These are phyloP conservation scores for Drosophila affinis DNA, from an alignment of 2,888 invertebrate genomes.

Conservation along the genomic window DNA sequence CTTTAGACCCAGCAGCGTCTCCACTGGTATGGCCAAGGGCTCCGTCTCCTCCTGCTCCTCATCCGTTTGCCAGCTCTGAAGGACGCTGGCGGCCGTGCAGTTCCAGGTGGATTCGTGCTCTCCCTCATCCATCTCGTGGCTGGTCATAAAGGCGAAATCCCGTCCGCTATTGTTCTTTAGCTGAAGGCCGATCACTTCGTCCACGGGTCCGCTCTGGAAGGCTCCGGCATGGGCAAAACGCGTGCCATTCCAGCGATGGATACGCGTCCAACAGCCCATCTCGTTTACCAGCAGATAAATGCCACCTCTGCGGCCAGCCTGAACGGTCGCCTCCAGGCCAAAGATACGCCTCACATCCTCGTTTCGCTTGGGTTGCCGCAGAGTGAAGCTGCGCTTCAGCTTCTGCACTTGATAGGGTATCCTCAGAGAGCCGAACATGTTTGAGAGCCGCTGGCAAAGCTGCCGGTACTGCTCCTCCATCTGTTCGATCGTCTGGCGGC, in stretches of 20 bases:
- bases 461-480: conserved; percentile 38
- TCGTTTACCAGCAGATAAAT: conserved; percentile 78
- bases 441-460: conserved; percentile 60
- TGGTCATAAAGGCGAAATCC: conserved; percentile 83
- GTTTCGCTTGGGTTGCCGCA: conserved; percentile 31
- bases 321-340: conserved; percentile 25
- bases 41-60: conserved; percentile 22
- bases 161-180: conserved; percentile 46
- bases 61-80: conserved; percentile 70
- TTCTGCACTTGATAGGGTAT: conserved; percentile 80
- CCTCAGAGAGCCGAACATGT: conserved; percentile 30
- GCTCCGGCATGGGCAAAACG: conserved; percentile 70
- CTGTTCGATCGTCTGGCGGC: conserved; percentile 43
- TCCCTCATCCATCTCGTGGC: conserved; percentile 51
- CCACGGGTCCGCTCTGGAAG: conserved; percentile 84
- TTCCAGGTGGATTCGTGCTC: conserved; percentile 40
- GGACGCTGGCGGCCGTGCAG: conserved; percentile 65
- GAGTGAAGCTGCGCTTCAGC: conserved; percentile 80
- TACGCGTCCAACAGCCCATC: conserved; percentile 83
- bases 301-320: background rate
- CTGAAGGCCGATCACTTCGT: conserved; percentile 82
- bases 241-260: conserved; percentile 83
- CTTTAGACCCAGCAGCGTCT: conserved; percentile 38
- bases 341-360: conserved; percentile 58
- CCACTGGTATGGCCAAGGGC: conserved; percentile 25